Evolutionary conservation across 2,888 invertebrate species (phyloP).

Genomic region (Stenoptilia bipunctidactyla): DNA sequence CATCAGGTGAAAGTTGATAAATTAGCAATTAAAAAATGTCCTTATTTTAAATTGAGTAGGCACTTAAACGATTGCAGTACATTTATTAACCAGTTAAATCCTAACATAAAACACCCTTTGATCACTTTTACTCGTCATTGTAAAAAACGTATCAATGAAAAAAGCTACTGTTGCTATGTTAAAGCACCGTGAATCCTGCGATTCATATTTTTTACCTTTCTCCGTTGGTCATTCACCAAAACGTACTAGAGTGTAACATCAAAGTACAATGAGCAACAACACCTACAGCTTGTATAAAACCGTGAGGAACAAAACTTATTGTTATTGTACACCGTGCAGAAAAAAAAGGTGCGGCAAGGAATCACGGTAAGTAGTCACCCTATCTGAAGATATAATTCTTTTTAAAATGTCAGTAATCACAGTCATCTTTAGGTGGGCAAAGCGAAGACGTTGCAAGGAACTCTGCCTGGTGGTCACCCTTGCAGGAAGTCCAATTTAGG

Average conservation of each 20-base stretch:
- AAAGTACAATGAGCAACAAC: constrained; percentile 8
- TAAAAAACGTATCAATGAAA: neutral
- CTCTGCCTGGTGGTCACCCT: constrained; percentile 44
- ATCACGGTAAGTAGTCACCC: constrained; percentile 61
- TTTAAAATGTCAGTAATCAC: constrained; percentile 5
- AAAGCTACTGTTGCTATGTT: constrained; percentile 24
- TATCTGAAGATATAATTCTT: constrained; percentile 27
- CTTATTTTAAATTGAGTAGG: no score
- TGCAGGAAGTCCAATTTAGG: constrained; percentile 41
- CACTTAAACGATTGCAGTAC: no score
- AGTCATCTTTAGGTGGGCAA: constrained; percentile 6
- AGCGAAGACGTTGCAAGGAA: constrained; percentile 36
- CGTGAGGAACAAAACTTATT: no score
- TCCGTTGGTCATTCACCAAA: constrained; percentile 64
- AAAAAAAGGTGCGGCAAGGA: constrained; percentile 61
- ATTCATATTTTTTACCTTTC: constrained; percentile 57
- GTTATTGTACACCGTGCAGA: constrained; percentile 26
- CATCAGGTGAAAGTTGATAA: no score
- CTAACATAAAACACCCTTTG: no score
- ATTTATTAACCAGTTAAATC: no score
- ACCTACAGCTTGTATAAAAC: no score
- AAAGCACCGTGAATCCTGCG: constrained; percentile 62
- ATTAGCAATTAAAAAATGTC: no score
- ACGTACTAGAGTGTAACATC: constrained; percentile 49
- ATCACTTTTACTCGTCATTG: no score